These are phyloP conservation scores for Limosa lapponica DNA, from an alignment of 2,797 vertebrate species.

Conservation along the genomic window DNA sequence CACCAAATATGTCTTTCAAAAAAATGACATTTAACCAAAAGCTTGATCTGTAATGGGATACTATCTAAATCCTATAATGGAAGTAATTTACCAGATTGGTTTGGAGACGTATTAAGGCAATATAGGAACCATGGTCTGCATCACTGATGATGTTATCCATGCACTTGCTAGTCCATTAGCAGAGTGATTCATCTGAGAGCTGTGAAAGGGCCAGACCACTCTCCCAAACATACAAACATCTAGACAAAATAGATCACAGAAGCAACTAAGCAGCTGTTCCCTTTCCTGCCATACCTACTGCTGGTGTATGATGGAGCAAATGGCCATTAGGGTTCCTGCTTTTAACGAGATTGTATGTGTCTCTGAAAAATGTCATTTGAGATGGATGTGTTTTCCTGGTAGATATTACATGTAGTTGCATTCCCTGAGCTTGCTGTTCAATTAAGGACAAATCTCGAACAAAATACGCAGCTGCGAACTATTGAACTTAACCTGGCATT, in stretches of 20 bases:
- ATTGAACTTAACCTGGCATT: slow-evolving; percentile 44
- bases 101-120: slow-evolving; percentile 59
- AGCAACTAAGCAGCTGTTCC: slow-evolving; percentile 25
- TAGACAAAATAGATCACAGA: slow-evolving; percentile 29
- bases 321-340: background rate
- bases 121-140: slow-evolving; percentile 50
- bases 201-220: slow-evolving; percentile 12
- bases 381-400: slow-evolving; percentile 2
- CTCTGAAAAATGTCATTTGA: slow-evolving; percentile 26
- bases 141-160: slow-evolving; percentile 63
- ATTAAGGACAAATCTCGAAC: background rate
- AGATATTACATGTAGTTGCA: background rate
- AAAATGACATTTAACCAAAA: slow-evolving; percentile 68
- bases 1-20: slow-evolving; percentile 52
- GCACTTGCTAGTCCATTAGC: slow-evolving; percentile 74
- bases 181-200: slow-evolving; percentile 67
- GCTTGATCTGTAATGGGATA: slow-evolving; percentile 63
- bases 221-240: slow-evolving; percentile 30
- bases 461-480: slow-evolving; percentile 6
- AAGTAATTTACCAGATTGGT: slow-evolving; percentile 72
- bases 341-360: slow-evolving; percentile 22
- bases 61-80: slow-evolving; percentile 58
- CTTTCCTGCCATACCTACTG: slow-evolving; percentile 13
- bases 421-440: background rate
- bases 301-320: background rate